Percentiles rank a stretch among this genome's conserved stretches.
phyloP scores from a whole-genome alignment of 2,888 invertebrate species.

The Lasioglossum lativentre region DNA sequence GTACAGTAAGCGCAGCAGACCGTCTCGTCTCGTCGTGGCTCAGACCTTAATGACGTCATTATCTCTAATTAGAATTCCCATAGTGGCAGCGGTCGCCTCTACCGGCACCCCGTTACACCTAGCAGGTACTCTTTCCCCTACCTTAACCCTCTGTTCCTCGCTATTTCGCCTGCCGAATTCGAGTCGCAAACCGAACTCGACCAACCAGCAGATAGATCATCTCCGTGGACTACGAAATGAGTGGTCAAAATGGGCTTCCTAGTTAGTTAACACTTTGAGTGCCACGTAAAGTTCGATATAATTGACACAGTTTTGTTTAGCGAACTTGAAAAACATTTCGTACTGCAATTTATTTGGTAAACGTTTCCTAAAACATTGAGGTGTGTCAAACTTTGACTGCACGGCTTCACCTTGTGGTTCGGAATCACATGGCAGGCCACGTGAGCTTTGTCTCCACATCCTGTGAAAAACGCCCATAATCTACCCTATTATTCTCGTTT shows the following conservation, averaged over 20 bases:
- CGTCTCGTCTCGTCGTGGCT: constrained; percentile 80
- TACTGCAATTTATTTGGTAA: background rate
- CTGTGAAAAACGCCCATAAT: background rate
- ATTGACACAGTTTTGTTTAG: background rate
- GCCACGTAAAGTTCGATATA: too few relatives aligned
- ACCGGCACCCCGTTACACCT: constrained; percentile 63
- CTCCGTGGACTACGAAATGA: fast-evolving
- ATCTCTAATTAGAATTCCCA: constrained; percentile 81
- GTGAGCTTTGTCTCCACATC: background rate
- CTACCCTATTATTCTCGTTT: background rate
- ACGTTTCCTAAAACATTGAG: too few relatives aligned
- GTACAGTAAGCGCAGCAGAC: constrained; percentile 78
- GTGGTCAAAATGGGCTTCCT: background rate
- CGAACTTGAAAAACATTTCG: background rate
- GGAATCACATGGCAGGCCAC: background rate
- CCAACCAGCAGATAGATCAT: background rate
- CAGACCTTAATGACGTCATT: constrained; percentile 82
- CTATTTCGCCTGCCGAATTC: background rate
- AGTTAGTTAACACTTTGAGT: too few relatives aligned
- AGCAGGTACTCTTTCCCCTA: constrained; percentile 26
- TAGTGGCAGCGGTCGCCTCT: constrained; percentile 59
- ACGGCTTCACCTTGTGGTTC: too few relatives aligned
- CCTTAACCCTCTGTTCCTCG: background rate
- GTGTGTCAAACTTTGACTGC: too few relatives aligned
- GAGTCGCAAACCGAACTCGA: background rate